A percentile compares a stretch with the other conserved stretches of the same genome.
phyloP scores from a whole-genome alignment of 2,888 invertebrate genomes.

The Scaptodrosophila latifasciaeformis region DNA sequence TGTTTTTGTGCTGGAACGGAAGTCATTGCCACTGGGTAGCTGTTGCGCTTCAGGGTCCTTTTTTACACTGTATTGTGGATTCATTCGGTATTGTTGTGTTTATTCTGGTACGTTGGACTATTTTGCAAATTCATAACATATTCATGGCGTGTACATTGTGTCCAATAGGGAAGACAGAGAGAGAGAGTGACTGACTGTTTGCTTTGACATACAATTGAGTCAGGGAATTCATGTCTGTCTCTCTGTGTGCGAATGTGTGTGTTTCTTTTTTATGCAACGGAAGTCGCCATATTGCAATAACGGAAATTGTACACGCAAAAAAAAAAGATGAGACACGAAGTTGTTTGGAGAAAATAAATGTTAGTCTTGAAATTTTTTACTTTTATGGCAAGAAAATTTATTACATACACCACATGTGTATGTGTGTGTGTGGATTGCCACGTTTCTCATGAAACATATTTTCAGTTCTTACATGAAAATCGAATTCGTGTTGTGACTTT shows the following conservation, averaged over 20 bases:
- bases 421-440: too few relatives aligned
- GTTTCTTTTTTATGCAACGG: constrained; percentile 43
- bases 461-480: too few relatives aligned
- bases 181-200: background rate
- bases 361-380: too few relatives aligned
- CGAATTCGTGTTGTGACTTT: constrained; percentile 53
- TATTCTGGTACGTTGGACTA: constrained; percentile 22
- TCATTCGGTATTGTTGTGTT: too few relatives aligned
- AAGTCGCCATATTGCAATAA: constrained; percentile 65
- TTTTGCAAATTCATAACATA: constrained; percentile 51
- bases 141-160: constrained; percentile 54
- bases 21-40: constrained; percentile 58
- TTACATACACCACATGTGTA: constrained; percentile 34
- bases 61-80: too few relatives aligned
- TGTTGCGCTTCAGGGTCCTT: constrained; percentile 42
- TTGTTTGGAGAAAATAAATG: too few relatives aligned
- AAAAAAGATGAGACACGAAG: constrained; percentile 19
- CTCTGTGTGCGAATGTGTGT: constrained; percentile 43
- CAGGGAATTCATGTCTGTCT: too few relatives aligned
- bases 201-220: too few relatives aligned
- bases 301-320: constrained; percentile 48
- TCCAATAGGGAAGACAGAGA: constrained; percentile 13
- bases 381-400: too few relatives aligned
- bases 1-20: constrained; percentile 40
- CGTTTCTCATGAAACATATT: too few relatives aligned